Conservation (phyloP, 23 tunicate species). For the Phallusia fumigata region DNA sequence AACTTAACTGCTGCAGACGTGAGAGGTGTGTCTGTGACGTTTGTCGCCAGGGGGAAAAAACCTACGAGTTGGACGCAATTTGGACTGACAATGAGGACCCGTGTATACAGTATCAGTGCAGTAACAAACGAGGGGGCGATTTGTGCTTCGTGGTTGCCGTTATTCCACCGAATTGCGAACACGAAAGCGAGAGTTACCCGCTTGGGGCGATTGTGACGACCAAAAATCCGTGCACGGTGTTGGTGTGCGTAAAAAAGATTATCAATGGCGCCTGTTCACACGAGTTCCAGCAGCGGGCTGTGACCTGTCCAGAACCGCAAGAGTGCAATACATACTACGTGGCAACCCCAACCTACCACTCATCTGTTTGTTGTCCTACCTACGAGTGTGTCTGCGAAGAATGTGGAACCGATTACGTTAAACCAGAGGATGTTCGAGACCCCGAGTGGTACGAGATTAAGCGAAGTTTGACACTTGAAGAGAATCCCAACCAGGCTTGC, state of each 20-base stretch:
- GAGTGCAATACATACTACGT: conserved; percentile 14
- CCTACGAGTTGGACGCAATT: conserved; percentile 6
- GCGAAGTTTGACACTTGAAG: conserved; percentile 2
- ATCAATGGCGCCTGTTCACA: conserved; percentile 12
- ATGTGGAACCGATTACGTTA: conserved; percentile 30
- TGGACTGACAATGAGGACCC: conserved; percentile 28
- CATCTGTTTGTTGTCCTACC: conserved; percentile 25
- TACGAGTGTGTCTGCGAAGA: conserved; percentile 26
- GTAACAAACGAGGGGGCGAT: not conserved
- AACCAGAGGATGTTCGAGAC: conserved; percentile 22
- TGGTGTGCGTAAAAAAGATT: conserved; percentile 11
- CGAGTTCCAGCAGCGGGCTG: conserved; percentile 1
- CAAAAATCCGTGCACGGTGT: conserved; percentile 16
- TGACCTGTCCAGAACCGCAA: conserved; percentile 14
- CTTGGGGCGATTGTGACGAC: conserved; percentile 30
- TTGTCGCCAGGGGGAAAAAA: conserved; percentile 8
- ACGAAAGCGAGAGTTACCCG: conserved; percentile 28
- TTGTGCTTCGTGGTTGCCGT: conserved; percentile 17
- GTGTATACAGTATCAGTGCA: conserved; percentile 21
- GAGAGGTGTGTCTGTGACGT: conserved; percentile 29
- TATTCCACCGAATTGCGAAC: conserved; percentile 27
- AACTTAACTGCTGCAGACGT: conserved; percentile 21
- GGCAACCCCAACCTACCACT: not conserved
- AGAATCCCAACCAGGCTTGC: conserved; percentile 34
- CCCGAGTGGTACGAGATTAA: conserved; percentile 20